Conservation (phyloP, 2,113 vertebrate species). For the Martes martes region DNA sequence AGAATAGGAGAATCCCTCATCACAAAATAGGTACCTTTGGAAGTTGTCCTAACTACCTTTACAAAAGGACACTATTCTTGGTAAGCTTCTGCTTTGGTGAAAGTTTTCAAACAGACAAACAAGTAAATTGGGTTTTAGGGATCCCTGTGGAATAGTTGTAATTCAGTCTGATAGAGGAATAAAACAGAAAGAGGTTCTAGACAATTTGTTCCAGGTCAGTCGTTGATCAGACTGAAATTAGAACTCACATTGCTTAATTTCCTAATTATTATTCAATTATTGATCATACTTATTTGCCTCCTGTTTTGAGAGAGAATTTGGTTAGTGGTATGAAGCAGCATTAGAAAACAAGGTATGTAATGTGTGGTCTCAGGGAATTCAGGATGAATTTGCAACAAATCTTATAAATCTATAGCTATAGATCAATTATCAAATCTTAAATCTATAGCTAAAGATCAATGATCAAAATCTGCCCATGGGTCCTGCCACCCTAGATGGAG, state of each 20-base stretch:
- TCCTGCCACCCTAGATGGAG: not conserved
- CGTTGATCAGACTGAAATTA: not conserved
- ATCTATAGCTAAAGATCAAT: not conserved
- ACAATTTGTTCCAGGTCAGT: not conserved
- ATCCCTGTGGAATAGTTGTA: not conserved
- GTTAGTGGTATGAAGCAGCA: not conserved
- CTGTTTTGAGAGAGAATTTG: not conserved
- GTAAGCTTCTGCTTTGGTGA: not conserved
- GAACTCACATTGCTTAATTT: not conserved
- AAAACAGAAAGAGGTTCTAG: not conserved
- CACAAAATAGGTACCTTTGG: not conserved
- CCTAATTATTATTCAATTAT: not conserved
- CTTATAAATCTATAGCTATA: not conserved
- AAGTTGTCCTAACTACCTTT: not conserved
- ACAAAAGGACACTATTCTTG: not conserved
- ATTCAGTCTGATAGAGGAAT: not conserved
- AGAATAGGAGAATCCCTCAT: not conserved
- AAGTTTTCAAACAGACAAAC: constrained; percentile 25
- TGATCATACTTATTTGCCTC: not conserved
- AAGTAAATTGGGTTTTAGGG: not conserved
- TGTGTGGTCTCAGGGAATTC: not conserved
- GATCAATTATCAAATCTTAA: not conserved
- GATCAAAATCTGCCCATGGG: not conserved
- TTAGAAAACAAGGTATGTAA: not conserved
- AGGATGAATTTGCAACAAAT: not conserved